Evolutionary conservation across 2,888 invertebrate species (phyloP), one percentile per base, ranked within the genome.

Genomic region (Camponotus fellah): DNA sequence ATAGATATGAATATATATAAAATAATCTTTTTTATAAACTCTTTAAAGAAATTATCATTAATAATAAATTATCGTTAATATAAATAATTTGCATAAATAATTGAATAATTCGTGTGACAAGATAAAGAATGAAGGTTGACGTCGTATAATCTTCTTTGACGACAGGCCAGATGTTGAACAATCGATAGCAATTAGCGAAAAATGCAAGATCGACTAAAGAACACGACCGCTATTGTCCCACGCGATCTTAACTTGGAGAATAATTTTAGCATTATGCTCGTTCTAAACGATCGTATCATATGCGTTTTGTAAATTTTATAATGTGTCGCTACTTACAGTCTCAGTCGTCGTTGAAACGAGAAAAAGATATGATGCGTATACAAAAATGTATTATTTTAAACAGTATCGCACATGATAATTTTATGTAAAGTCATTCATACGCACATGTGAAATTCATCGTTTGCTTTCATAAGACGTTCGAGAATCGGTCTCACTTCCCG

Each of bases 281-380:
- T 88, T 81, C 87, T 85, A 88, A 88, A 81, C 88, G 93, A 93
- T 91, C 86, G 79, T 91, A 91, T 92, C 92, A 84, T 85, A 88
- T 87, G 88, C 85, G 83, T 88, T 91, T 91, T 65, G 14, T 43
- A 32, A 65, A 81, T 65, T 87, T 87, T 86, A 88, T 86, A 71
- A 34, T 68, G 43, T 81, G 85, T 87, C 84, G 76, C 82, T n/a
- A n/a, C n/a, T 81, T 82, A 85, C 76, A 64, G 75, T 86, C 84
- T 86, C 87, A 37, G 32, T 69, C 77, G 21, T 14, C 49, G 69
- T 69, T 21, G 34, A 4, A 21, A 17, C 14, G 68, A 76, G 12
- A 69, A 9, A 17, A 4, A 77, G 17, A 14, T 4, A 6, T 26
- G 12, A 26, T 26, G 46, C 26, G 4, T 68, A 14, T 26, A 53